These are phyloP conservation scores for Chondrilla cf. caribensis DNA, from an alignment of 37 sponge, comb jelly and placozoan genomes.

Conservation along the genomic window DNA sequence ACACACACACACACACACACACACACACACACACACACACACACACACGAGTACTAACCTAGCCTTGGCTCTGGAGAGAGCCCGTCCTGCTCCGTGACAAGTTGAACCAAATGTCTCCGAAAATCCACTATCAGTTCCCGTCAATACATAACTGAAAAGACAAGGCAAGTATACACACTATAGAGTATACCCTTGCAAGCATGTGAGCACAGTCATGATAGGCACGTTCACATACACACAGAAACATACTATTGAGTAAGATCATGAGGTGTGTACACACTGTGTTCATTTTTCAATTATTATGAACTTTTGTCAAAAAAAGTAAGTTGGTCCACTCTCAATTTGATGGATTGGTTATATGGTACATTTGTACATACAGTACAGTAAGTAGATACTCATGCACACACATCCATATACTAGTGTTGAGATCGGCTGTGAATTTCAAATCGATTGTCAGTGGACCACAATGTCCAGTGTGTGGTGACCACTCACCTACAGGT, in stretches of 20 bases:
- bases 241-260: slow-evolving; percentile 21
- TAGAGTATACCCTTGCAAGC: not conserved
- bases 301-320: too few species aligned
- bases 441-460: too few species aligned
- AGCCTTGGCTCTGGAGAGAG: slow-evolving; percentile 85
- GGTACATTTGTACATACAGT: too few species aligned
- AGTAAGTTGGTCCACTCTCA: too few species aligned
- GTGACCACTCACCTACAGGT: slow-evolving; percentile 90
- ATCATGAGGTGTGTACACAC: too few species aligned
- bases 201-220: not conserved
- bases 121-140: slow-evolving; percentile 95
- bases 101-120: slow-evolving; percentile 94
- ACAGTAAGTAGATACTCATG: too few species aligned
- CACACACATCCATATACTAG: too few species aligned
- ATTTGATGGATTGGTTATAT: too few species aligned
- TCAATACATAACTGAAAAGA: slow-evolving; percentile 87
- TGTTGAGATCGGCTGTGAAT: too few species aligned
- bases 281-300: too few species aligned
- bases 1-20: slow-evolving; percentile 5
- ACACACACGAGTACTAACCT: slow-evolving; percentile 55
- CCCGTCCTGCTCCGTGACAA: slow-evolving; percentile 97
- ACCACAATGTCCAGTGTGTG: too few species aligned
- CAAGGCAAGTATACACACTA: not conserved
- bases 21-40: not conserved
- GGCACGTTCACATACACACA: not conserved